Conservation (phyloP, 1,140 invertebrate species). For the Drosophila pallidifrons region DNA sequence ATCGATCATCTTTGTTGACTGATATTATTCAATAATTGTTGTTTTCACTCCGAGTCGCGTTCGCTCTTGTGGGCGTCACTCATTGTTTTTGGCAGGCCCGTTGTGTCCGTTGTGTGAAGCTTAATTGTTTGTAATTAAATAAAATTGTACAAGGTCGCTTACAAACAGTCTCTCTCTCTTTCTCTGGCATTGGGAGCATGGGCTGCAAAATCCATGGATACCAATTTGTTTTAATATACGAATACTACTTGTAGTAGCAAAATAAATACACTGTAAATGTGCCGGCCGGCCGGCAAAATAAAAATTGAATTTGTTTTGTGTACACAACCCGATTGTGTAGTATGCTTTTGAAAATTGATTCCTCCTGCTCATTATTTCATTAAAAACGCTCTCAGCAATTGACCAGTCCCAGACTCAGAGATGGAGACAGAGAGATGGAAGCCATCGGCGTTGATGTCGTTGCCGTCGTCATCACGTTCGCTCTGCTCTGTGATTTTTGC, state of each 20-base stretch:
- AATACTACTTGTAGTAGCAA: conserved; percentile 45
- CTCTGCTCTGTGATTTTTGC: conserved; percentile 63
- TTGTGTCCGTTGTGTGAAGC: conserved; percentile 28
- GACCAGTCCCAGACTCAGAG: conserved; percentile 21
- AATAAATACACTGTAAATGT: conserved; percentile 49
- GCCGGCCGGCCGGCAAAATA: conserved; percentile 69
- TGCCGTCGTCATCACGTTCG: conserved; percentile 44
- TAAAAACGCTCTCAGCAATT: conserved; percentile 62
- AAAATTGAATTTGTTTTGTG: conserved; percentile 53
- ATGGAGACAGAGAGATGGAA: conserved; percentile 39
- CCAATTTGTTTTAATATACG: conserved; percentile 77
- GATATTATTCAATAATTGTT: conserved; percentile 21
- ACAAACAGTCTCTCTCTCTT: conserved; percentile 36
- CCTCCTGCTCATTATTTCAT: conserved; percentile 83
- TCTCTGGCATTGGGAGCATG: conserved; percentile 28
- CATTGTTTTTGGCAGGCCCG: conserved; percentile 50
- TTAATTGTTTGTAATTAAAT: conserved; percentile 84
- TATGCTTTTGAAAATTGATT: conserved; percentile 72
- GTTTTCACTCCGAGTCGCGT: conserved; percentile 18
- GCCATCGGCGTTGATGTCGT: conserved; percentile 27
- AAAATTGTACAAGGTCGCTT: conserved; percentile 81
- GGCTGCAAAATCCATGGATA: conserved; percentile 64
- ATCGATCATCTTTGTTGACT: conserved; percentile 12
- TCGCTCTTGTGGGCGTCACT: conserved; percentile 45
- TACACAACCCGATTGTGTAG: conserved; percentile 11